Evolutionary conservation across 2,888 invertebrate genomes (phyloP).

Genomic region (Aphidoletes aphidimyza): DNA sequence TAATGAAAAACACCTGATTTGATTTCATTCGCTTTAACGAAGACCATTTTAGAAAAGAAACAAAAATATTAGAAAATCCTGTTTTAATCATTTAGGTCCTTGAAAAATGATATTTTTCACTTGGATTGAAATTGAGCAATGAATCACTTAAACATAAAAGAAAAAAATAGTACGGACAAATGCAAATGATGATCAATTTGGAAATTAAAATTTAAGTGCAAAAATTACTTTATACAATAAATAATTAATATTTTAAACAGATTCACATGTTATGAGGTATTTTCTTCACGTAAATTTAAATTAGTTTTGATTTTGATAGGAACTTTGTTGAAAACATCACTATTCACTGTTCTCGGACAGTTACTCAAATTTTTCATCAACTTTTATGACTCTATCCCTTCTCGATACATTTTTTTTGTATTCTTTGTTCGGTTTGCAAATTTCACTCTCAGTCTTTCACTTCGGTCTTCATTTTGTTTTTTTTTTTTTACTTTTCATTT

Average conservation of each 20-base stretch:
- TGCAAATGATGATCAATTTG: background rate
- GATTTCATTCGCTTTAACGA: slow-evolving; percentile 7
- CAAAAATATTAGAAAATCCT: background rate
- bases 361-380: no score
- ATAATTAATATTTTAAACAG: background rate
- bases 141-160: background rate
- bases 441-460: no score
- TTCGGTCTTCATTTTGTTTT: background rate
- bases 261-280: slow-evolving; percentile 31
- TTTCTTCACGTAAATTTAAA: slow-evolving; percentile 6
- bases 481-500: background rate
- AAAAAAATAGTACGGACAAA: background rate
- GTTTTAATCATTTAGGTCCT: no score
- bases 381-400: no score
- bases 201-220: no score
- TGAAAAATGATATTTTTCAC: background rate
- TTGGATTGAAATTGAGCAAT: slow-evolving; percentile 2
- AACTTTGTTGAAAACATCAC: slow-evolving; percentile 51
- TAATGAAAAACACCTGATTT: slow-evolving; percentile 46
- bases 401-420: no score
- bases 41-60: background rate
- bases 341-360: background rate
- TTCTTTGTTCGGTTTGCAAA: background rate
- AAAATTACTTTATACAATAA: slow-evolving; percentile 25
- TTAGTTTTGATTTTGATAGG: slow-evolving; percentile 29